A percentile compares a stretch with the other conserved stretches of the same genome.
These are phyloP conservation scores for Platalea minor DNA, from an alignment of 2,797 vertebrate genomes.

Conservation along the genomic window DNA sequence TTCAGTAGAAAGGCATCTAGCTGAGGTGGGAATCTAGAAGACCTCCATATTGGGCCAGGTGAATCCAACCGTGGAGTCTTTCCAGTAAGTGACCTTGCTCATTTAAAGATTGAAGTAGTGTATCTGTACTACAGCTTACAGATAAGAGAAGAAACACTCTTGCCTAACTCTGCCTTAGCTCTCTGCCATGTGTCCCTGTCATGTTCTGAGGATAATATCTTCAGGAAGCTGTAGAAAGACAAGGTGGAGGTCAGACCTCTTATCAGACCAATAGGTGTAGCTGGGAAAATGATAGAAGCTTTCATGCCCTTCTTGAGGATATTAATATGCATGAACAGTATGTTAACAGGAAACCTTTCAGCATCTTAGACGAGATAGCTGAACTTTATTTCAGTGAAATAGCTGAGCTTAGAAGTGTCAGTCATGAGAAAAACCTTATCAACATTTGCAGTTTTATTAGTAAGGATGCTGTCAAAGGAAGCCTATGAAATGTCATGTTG, in stretches of 20 bases:
- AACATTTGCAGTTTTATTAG: background rate
- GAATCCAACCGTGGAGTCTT: background rate
- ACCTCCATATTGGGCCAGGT: background rate
- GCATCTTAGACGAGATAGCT: background rate
- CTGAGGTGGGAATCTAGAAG: background rate
- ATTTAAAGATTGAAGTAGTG: background rate
- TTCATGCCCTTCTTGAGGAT: background rate
- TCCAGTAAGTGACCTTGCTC: background rate
- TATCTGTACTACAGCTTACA: background rate
- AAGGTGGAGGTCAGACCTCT: background rate
- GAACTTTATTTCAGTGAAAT: background rate
- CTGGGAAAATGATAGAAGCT: background rate
- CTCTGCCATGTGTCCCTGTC: background rate
- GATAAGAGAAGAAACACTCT: background rate
- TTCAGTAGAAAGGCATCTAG: background rate
- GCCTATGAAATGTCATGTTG: background rate
- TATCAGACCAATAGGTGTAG: background rate
- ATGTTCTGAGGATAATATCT: background rate
- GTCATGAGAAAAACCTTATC: background rate
- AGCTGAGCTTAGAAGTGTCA: background rate
- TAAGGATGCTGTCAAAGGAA: background rate
- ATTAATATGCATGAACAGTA: background rate
- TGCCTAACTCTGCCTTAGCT: background rate
- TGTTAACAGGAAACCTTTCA: background rate
- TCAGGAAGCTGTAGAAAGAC: background rate